These are phyloP conservation scores for Sitophilus oryzae DNA, from an alignment of 1,140 invertebrate species.

Conservation along the genomic window DNA sequence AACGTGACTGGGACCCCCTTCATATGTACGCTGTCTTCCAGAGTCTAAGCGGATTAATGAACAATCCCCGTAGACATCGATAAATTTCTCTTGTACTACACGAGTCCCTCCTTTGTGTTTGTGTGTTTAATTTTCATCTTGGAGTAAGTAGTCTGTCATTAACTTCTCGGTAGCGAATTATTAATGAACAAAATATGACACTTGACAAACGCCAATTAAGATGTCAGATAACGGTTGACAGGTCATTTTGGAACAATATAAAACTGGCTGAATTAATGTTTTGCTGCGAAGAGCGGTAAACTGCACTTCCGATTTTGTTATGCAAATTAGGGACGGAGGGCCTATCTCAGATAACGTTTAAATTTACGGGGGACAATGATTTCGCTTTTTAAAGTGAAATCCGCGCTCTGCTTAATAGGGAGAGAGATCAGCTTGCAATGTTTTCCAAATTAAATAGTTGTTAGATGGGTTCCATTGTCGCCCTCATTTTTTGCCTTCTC, in stretches of 20 bases:
- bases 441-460: background rate
- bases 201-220: conserved; percentile 28
- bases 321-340: conserved; percentile 23
- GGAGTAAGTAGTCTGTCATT: conserved; percentile 18
- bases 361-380: conserved; percentile 21
- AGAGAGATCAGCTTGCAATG: background rate
- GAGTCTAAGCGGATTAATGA: background rate
- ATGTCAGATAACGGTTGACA: conserved; percentile 27
- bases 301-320: conserved; percentile 27
- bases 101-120: conserved; percentile 3
- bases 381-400: conserved; percentile 21
- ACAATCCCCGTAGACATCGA: background rate
- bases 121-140: conserved; percentile 13
- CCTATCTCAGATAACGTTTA: conserved; percentile 25
- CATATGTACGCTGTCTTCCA: background rate
- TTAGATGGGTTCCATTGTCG: background rate
- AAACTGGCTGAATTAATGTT: conserved; percentile 27
- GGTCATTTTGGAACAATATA: conserved; percentile 27
- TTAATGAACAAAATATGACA: conserved; percentile 28
- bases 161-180: conserved; percentile 15
- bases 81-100: conserved; percentile 4
- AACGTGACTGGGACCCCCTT: background rate
- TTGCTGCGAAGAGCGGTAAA: conserved; percentile 18
- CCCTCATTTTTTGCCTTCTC: background rate
- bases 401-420: background rate